Percentiles rank a stretch among this genome's conserved stretches.
phyloP scores from a whole-genome alignment of 92 coral and sea anemone genomes.

The Palythoa caribaeorum region DNA sequence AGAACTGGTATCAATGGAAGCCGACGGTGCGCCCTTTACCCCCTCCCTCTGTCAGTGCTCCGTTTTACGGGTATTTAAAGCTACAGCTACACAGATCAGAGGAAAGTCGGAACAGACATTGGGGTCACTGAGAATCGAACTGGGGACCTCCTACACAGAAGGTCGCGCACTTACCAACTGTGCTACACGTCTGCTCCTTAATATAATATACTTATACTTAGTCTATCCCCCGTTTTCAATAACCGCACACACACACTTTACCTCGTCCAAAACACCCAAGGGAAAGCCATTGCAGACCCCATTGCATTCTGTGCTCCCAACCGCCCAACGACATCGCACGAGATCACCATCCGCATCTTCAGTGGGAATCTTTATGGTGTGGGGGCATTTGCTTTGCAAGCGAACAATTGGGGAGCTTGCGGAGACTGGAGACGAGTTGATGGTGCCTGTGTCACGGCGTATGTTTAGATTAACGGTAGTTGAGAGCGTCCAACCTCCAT shows the following conservation, averaged over 20 bases:
- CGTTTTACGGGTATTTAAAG: no score
- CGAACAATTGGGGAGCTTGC: conserved; percentile 63
- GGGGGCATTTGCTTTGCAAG: conserved; percentile 49
- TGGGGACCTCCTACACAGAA: no score
- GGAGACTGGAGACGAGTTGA: conserved; percentile 72
- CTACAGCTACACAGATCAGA: no score
- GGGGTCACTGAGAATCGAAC: no score
- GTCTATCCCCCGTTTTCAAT: no score
- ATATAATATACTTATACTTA: no score
- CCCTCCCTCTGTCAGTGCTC: no score
- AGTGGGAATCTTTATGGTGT: conserved; percentile 54
- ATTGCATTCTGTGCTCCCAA: conserved; percentile 37
- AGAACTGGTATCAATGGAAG: no score
- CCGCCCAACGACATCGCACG: conserved; percentile 70
- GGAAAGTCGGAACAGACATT: no score
- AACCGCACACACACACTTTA: background rate
- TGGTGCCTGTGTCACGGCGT: conserved; percentile 57
- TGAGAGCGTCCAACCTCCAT: conserved; percentile 46
- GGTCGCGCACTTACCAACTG: no score
- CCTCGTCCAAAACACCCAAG: conserved; percentile 56
- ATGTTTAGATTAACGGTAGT: conserved; percentile 50
- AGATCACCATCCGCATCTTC: conserved; percentile 67
- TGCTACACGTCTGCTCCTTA: no score
- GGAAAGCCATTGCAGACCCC: conserved; percentile 48
- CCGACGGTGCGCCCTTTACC: no score